Evolutionary conservation across 2,113 vertebrate species (phyloP), one percentile per base, ranked within the genome.

Genomic region (human (Homo sapiens)): DNA sequence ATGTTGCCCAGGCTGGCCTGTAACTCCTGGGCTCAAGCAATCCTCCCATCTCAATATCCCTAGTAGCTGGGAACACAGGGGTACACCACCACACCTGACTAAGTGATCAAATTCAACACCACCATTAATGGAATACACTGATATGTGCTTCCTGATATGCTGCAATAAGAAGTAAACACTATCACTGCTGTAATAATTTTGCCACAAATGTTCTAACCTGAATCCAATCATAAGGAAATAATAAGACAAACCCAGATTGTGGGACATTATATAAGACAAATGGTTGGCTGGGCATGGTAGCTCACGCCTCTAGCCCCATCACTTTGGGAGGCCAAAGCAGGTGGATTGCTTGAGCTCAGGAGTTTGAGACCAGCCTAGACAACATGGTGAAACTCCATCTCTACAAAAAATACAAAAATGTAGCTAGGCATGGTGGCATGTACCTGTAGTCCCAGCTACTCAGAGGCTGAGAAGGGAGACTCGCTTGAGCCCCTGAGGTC

Each of bases 211-310:
- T 89, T 95, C 61, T 89, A 73, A 80, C 25, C 73, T 64, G 8
- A 97, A 93, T 73, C 45, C 80, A 90, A 35, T 17, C 64, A 90
- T 23, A 48, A 95, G 14, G 23, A 84, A 84, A 81, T 48, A 80
- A 50, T 43, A 59, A 55, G 20, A 52, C 45, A 80, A 40, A 40
- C 43, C 48, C 23, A 86, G 73, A 61, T 16, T 73, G 52, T 27
- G 20, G 25, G 9, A 52, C 30, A 73, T 18, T 32, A 52, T 59
- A 4, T 80, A 10, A 82, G 30, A 35, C 20, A 80, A 59, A 4
- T 23, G 10, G 76, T 32, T 32, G 27, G 12, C 12, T 64, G 61
- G 8, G 27, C 30, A 11, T 64, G 27, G 27, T 64, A 32, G 27
- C 61, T 64, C 61, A 64, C 12, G 11, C 10, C 11, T 64, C 12